Conservation (phyloP, 2,888 invertebrate species). For the Meloe dianella region DNA sequence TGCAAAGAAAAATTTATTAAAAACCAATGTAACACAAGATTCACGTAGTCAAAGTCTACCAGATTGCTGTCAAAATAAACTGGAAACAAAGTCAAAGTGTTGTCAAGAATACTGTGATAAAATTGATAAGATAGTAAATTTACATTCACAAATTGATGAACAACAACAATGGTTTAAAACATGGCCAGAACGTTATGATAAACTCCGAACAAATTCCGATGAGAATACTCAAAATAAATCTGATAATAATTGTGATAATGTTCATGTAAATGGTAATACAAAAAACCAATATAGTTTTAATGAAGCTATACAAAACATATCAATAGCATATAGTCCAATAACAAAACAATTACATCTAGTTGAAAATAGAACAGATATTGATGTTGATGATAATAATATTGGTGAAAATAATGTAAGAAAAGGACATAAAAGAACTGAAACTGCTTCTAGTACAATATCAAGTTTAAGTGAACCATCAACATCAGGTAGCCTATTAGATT, state of each 20-base stretch:
- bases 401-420: constrained; percentile 39
- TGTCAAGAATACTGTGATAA: constrained; percentile 47
- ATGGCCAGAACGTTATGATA: constrained; percentile 61
- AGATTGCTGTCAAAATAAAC: constrained; percentile 47
- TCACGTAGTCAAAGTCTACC: constrained; percentile 58
- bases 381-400: constrained; percentile 35
- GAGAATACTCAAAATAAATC: constrained; percentile 43
- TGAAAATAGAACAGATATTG: constrained; percentile 53
- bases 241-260: constrained; percentile 41
- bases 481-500: constrained; percentile 62
- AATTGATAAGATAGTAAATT: constrained; percentile 36
- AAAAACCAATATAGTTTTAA: constrained; percentile 66
- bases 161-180: constrained; percentile 60
- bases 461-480: constrained; percentile 75
- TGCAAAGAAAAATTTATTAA: constrained; percentile 43
- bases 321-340: constrained; percentile 75
- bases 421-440: constrained; percentile 64
- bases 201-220: constrained; percentile 45
- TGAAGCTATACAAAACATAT: constrained; percentile 75
- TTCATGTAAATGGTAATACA: constrained; percentile 58
- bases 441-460: constrained; percentile 73
- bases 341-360: constrained; percentile 75
- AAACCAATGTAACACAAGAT: constrained; percentile 45
- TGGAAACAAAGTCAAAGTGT: constrained; percentile 4
- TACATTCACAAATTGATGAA: constrained; percentile 41